phyloP scores from a whole-genome alignment of 2,113 vertebrate species.

The Delphinapterus leucas region DNA sequence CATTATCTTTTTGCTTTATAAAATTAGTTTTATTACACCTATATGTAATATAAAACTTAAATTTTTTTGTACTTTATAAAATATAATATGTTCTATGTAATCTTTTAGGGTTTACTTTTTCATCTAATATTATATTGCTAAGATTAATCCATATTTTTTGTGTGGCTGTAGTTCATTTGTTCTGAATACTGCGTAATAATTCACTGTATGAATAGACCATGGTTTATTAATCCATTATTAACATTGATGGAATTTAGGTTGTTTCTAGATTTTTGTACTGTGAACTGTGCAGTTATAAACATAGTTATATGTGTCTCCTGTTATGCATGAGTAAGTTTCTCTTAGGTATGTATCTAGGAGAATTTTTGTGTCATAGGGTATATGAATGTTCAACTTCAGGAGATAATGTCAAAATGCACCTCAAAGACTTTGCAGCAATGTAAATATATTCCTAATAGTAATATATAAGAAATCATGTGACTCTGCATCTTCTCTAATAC shows the following conservation, averaged over 20 bases:
- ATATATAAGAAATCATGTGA: not conserved
- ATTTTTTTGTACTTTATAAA: slow-evolving; percentile 3
- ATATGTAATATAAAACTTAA: not conserved
- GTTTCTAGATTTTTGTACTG: not conserved
- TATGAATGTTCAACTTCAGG: not conserved
- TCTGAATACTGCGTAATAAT: slow-evolving; percentile 6
- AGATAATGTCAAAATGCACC: slow-evolving; percentile 4
- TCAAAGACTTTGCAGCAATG: not conserved
- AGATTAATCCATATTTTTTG: slow-evolving; percentile 25
- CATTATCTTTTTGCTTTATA: not conserved
- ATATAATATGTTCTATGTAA: not conserved
- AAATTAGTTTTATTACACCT: not conserved
- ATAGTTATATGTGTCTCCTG: not conserved
- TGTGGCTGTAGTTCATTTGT: not conserved
- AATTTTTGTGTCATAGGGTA: not conserved
- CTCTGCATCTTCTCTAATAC: not conserved
- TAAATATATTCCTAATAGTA: not conserved
- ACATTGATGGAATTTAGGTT: slow-evolving; percentile 16
- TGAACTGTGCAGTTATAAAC: not conserved
- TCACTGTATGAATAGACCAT: not conserved
- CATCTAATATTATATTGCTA: not conserved
- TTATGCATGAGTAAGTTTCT: not conserved
- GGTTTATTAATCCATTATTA: not conserved
- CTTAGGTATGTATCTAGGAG: not conserved
- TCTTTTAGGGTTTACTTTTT: slow-evolving; percentile 22